phyloP scores from a whole-genome alignment of 2,113 vertebrate species.

The Miniopterus natalensis region DNA sequence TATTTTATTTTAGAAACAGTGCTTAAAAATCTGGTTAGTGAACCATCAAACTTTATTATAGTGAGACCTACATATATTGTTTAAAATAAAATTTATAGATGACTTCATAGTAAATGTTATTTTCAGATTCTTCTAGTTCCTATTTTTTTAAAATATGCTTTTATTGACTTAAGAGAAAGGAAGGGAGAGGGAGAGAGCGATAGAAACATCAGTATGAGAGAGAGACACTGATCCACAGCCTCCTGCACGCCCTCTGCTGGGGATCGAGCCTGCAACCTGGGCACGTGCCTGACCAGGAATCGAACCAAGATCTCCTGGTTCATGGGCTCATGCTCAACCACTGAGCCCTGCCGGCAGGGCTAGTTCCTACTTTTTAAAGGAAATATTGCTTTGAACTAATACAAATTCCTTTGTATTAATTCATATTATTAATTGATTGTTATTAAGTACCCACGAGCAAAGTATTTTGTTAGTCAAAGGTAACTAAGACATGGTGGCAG shows the following conservation, averaged over 20 bases:
- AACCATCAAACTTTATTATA: background rate
- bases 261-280: too few species aligned
- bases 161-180: too few species aligned
- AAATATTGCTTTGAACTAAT: background rate
- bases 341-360: too few species aligned
- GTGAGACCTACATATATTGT: background rate
- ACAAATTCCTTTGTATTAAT: background rate
- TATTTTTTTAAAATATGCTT: background rate
- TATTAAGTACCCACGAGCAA: background rate
- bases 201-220: too few species aligned
- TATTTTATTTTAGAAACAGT: slow-evolving; percentile 30
- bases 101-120: background rate
- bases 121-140: slow-evolving; percentile 17
- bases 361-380: background rate
- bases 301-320: too few species aligned
- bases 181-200: too few species aligned
- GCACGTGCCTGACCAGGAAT: too few species aligned
- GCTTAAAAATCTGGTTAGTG: slow-evolving; percentile 2
- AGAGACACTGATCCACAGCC: too few species aligned
- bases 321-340: too few species aligned
- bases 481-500: background rate
- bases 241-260: too few species aligned
- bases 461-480: slow-evolving; percentile 15
- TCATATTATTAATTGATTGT: slow-evolving; percentile 14
- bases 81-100: slow-evolving; percentile 52